Evolutionary conservation across 2,888 invertebrate species (phyloP), one percentile per base, ranked within the genome.

Genomic region (Agriopis leucophaearia): DNA sequence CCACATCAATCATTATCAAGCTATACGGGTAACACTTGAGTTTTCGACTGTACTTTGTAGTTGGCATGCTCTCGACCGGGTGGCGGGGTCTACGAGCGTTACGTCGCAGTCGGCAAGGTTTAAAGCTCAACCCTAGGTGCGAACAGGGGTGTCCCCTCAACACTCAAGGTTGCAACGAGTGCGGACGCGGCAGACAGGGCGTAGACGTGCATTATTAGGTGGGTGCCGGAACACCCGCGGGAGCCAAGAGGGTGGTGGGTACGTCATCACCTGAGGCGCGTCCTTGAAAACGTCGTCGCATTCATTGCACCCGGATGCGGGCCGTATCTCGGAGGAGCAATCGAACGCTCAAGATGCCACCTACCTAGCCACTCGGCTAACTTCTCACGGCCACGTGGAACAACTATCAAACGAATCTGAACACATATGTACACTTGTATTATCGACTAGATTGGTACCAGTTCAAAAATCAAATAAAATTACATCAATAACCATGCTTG

Each of bases 151-250:
- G 86, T 85, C 83, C 84, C 85, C 78, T 81, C 86, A 88, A 86
- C 82, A 88, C 89, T 90, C 89, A 92, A 92, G 91, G 90, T 88
- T 93, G 92, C 92, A 92, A 84, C 89, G 91, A 86, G 88, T 90
- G 91, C 91, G 90, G 91, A 88, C 89, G 86, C 86, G 88, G 93
- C 82, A 94, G 94, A 94, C 94, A 88, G 89, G 85, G 91, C 89
- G 92, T 90, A 94, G 94, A 94, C 94, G 91, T 94, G 94, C 94
- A 94, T 94, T 94, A 94, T 94, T 93, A 94, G 94, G 94, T 91
- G 93, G 93, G 93, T 91, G 92, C 90, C 89, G 91, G 88, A 90
- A 90, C 90, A 89, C 90, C 90, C 89, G 86, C 87, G 88, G 89
- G 88, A 85, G 87, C 79, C 77, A 79, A 55, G 83, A 82, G 86